Evolutionary conservation across 2,888 invertebrate species (phyloP), one percentile per base, ranked within the genome.

Genomic region (Chrysotoxum bicinctum): DNA sequence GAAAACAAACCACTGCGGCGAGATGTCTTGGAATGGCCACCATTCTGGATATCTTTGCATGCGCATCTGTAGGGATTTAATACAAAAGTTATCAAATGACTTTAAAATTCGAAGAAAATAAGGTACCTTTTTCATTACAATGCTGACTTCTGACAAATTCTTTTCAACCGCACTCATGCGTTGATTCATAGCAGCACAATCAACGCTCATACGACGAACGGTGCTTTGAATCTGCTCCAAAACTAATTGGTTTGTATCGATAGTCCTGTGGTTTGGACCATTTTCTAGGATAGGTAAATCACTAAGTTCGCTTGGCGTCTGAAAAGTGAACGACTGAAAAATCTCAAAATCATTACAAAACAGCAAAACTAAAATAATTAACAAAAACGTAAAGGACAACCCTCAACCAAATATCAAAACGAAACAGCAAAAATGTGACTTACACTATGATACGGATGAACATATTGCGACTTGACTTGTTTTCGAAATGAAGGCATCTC

Each of bases 1-100:
- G 14, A 91, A 77, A 10, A 90, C 81, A 79, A 92, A 91, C 92
- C 91, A 91, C 2, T 89, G 80, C 4, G 92, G 91, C 10, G 93
- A 93, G 43, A 95, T 92, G 90, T 94, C 94, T 88, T 93, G 93
- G 90, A 95, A 94, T 72, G 94, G 95, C 94, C 95, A 94, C 89
- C 94, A 94, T 89, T 87, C 87, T 0, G 92, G 91, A 78, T 90
- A 88, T 92, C 93, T 62, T 60, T 91, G 81, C 89, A 87, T 0
- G 2, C 81, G 82, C 69, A 66, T 77, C 58, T 87, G 35, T 66
- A 70, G 62, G 1, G 14, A 86, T 43, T 9, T 30, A 2, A 79
- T 3, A 43, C 21, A n/a, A 26, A 10, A 21, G 12, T 9, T 4
- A 66, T 23, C 3, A 12, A 14, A 4, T 45, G 0, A 10, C 21